Percentiles rank a stretch among this genome's conserved stretches.
These are phyloP conservation scores for Meriones psammophilus DNA, from an alignment of 2,797 vertebrate species.

Conservation along the genomic window DNA sequence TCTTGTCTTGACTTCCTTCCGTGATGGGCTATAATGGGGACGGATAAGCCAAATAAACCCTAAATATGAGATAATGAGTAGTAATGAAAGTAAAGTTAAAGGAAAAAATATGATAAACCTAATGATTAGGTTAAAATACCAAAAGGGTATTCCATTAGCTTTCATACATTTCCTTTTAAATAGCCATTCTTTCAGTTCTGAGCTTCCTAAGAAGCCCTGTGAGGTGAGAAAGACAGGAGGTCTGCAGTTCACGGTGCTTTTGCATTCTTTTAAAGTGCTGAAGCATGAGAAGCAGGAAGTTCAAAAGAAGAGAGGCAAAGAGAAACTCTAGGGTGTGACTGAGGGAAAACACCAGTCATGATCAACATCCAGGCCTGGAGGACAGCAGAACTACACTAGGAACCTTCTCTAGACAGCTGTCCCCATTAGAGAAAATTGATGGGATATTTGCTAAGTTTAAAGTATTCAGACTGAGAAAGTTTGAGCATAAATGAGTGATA, in stretches of 20 bases:
- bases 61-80: background rate
- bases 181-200: background rate
- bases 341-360: background rate
- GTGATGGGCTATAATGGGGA: background rate
- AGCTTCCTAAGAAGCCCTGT: background rate
- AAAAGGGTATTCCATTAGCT: background rate
- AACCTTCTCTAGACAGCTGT: background rate
- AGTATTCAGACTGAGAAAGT: constrained; percentile 26
- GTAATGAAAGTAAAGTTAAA: constrained; percentile 3
- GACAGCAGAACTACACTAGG: background rate
- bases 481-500: background rate
- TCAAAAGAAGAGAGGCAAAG: background rate
- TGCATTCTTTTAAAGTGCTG: background rate
- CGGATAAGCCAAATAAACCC: background rate
- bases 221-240: background rate
- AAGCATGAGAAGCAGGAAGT: background rate
- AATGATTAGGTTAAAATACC: constrained; percentile 2
- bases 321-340: background rate
- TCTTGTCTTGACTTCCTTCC: background rate
- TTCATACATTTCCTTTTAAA: background rate
- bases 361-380: background rate
- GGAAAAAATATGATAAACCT: background rate
- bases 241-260: background rate
- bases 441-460: background rate
- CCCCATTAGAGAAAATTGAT: background rate